A percentile compares a stretch with the other conserved stretches of the same genome.
Conservation (phyloP, 2,797 vertebrate genomes). For the Sebastes ruberrimus region DNA sequence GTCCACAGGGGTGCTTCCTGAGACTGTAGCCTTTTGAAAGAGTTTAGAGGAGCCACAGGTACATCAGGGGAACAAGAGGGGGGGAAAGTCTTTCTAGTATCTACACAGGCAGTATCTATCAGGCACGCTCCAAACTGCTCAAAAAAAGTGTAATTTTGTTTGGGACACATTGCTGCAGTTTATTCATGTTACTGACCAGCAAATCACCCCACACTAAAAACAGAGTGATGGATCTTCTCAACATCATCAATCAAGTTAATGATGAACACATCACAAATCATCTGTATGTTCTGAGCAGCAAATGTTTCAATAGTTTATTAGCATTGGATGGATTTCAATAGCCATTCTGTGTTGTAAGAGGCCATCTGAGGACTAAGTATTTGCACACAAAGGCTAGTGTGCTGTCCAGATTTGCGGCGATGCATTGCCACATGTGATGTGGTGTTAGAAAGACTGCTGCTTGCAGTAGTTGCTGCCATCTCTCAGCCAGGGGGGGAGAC, state of each 20-base stretch:
- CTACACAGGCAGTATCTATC: neutral
- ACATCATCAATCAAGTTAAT: conserved; percentile 2
- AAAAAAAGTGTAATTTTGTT: neutral
- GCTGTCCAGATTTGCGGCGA: conserved; percentile 21
- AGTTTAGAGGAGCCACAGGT: neutral
- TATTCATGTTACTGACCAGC: neutral
- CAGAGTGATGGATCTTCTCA: neutral
- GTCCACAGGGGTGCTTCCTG: neutral
- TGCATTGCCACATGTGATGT: conserved; percentile 31
- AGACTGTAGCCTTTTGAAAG: neutral
- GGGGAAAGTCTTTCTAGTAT: neutral
- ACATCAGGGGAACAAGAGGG: neutral
- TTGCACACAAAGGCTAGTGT: neutral
- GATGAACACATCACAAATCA: neutral
- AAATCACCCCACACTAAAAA: neutral
- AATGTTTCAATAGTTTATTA: conserved; percentile 1
- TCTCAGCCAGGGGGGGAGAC: neutral
- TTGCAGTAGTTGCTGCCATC: conserved; percentile 27
- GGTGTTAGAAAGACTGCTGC: conserved; percentile 10
- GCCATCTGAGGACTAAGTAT: neutral
- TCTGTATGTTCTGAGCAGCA: neutral
- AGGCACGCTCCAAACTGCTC: neutral
- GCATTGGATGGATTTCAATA: neutral
- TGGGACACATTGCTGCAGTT: conserved; percentile 4
- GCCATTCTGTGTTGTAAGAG: conserved; percentile 4